These are phyloP conservation scores for Drosophila mulleri DNA, from an alignment of 2,888 invertebrate genomes.

Conservation along the genomic window DNA sequence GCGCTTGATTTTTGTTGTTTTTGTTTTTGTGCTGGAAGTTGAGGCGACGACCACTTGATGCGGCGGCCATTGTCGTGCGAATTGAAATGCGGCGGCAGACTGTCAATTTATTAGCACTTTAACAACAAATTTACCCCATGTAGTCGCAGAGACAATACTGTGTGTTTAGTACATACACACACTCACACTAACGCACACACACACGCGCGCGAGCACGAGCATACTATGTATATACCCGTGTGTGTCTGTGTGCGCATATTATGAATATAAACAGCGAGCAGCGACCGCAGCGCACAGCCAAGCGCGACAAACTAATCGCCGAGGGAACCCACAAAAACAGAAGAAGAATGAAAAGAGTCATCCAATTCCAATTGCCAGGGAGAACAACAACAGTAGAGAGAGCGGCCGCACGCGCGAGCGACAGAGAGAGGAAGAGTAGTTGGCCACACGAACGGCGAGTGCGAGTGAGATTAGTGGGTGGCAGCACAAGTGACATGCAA, in stretches of 20 bases:
- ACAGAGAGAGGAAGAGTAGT: background rate
- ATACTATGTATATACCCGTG: conserved; percentile 17
- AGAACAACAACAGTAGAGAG: conserved; percentile 10
- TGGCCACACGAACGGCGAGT: conserved; percentile 9
- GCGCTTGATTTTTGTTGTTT: background rate
- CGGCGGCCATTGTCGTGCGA: conserved; percentile 58
- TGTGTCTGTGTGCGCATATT: conserved; percentile 18
- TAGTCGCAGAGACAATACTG: conserved; percentile 54
- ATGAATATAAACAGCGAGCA: conserved; percentile 33
- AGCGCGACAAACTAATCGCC: conserved; percentile 66
- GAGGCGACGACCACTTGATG: conserved; percentile 45
- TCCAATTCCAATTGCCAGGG: conserved; percentile 43
- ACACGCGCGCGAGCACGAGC: background rate
- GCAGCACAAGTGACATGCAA: conserved; percentile 9
- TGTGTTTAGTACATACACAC: conserved; percentile 22
- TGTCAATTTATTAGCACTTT: conserved; percentile 79
- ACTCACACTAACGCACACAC: conserved; percentile 7
- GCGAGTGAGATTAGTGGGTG: conserved; percentile 42
- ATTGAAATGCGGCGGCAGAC: conserved; percentile 62
- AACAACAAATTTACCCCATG: conserved; percentile 67
- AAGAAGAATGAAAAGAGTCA: conserved; percentile 34
- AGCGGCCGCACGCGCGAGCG: conserved; percentile 15
- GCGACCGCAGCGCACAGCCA: conserved; percentile 56
- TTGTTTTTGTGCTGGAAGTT: conserved; percentile 16
- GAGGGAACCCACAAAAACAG: conserved; percentile 24